Conservation (phyloP, 2,797 vertebrate species). For the Chrysocyon brachyurus region DNA sequence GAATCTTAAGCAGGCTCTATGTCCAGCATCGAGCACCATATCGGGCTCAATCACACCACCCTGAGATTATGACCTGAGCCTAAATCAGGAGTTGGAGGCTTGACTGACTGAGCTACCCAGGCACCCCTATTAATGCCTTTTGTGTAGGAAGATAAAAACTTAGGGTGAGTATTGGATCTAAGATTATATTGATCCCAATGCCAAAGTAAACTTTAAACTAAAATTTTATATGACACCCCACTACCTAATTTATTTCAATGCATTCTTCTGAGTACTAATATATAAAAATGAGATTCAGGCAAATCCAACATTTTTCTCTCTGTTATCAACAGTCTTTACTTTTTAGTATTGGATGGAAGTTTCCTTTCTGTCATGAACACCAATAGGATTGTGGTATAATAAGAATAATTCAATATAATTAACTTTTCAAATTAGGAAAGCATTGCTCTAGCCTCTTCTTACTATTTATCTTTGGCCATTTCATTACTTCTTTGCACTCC, state of each 20-base stretch:
- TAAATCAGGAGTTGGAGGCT: not conserved
- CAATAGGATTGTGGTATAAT: not conserved
- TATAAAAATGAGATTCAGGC: not conserved
- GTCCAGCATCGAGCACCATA: not conserved
- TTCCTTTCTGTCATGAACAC: not conserved
- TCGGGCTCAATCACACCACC: not conserved
- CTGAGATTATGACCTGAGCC: not conserved
- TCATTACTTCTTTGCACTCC: not conserved
- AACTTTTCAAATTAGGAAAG: conserved; percentile 36
- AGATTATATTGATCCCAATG: conserved; percentile 9
- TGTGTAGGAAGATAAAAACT: conserved; percentile 17
- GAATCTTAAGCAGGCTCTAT: not conserved
- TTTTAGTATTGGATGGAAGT: not conserved
- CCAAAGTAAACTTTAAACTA: conserved; percentile 42
- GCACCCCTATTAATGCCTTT: not conserved
- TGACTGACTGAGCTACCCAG: not conserved
- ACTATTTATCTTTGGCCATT: not conserved
- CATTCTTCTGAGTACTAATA: conserved; percentile 40
- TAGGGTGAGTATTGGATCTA: conserved; percentile 2
- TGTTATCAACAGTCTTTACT: not conserved
- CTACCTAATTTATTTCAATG: conserved; percentile 45
- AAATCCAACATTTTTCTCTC: not conserved
- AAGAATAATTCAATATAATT: conserved; percentile 3
- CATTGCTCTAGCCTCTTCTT: not conserved
- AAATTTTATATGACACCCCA: conserved; percentile 7